Evolutionary conservation across 2,797 vertebrate genomes (phyloP), one percentile per base, ranked within the genome.

Genomic region (Anabas testudineus): DNA sequence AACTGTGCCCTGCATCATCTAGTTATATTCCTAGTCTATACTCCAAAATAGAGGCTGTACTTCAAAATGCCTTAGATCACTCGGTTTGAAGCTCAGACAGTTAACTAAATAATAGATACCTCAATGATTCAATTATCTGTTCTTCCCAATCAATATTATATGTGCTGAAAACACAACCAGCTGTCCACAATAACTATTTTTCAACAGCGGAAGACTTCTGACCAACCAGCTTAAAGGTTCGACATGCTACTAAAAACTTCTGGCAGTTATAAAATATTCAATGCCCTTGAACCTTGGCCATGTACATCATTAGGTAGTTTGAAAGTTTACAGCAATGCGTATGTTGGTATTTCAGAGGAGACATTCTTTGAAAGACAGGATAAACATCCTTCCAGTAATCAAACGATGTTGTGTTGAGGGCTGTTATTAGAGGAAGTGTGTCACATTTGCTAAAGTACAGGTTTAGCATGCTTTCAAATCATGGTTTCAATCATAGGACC

Each of bases 381-480:
- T 32, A 74, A 55, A 36, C 34, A 12, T 39, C 2, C 14, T 43
- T 45, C 21, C 48, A n/a, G 9, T 32, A 22, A 42, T 59, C 28
- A 49, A 67, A 61, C 57, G 46, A 8, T 14, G 53, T 56, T 32
- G 63, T 14, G n/a, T 39, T 16, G 24, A 82, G 67, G 42, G 36
- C 62, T 69, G 54, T 75, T 73, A 80, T 84, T 81, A 77, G 39
- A 60, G 54, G 46, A 77, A 65, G 55, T 64, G 28, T 52, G 28
- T 32, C 56, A 24, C 30, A 32, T 56, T 82, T 63, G 43, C 34
- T 14, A 77, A 77, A 80, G 41, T 48, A 69, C 49, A 41, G 63
- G 42, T 82, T 75, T 56, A 60, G 39, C n/a, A 76, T 65, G 51
- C 70, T 75, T 82, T 80, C 22, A 73, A 76, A 74, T 78, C 37